Percentiles rank a stretch among this genome's conserved stretches.
These are phyloP conservation scores for Drosophila littoralis DNA, from an alignment of 1,140 invertebrate species.

Conservation along the genomic window DNA sequence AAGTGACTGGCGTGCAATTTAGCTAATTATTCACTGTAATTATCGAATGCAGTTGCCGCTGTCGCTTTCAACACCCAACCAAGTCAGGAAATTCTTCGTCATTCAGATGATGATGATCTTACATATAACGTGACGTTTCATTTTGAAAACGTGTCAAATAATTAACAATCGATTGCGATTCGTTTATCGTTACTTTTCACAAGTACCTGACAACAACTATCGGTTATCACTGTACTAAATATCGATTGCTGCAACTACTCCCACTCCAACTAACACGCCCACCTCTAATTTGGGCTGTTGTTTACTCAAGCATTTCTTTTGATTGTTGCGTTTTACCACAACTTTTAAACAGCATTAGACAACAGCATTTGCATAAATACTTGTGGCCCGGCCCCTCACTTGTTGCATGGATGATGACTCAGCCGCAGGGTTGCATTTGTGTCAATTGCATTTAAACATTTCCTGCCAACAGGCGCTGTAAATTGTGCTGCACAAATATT, in stretches of 20 bases:
- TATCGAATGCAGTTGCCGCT: conserved; percentile 59
- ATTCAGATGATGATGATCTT: conserved; percentile 37
- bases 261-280: neutral
- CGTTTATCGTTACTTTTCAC: conserved; percentile 26
- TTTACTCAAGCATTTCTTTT: conserved; percentile 17
- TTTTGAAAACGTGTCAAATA: conserved; percentile 10
- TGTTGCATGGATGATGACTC: conserved; percentile 61
- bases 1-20: conserved; percentile 54
- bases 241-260: conserved; percentile 28
- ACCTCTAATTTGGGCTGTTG: neutral
- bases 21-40: conserved; percentile 67
- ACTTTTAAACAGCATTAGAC: conserved; percentile 30
- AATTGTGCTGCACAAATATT: conserved; percentile 73
- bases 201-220: conserved; percentile 5
- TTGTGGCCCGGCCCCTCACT: conserved; percentile 31
- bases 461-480: conserved; percentile 52
- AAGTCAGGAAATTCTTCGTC: conserved; percentile 23
- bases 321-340: conserved; percentile 35
- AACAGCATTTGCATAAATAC: conserved; percentile 50
- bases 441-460: conserved; percentile 69
- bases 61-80: conserved; percentile 58
- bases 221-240: conserved; percentile 21
- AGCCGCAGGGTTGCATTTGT: conserved; percentile 35
- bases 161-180: conserved; percentile 27
- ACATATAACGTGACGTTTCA: conserved; percentile 21